phyloP scores from a whole-genome alignment of 2,888 invertebrate genomes.

The Conistra vaccinii region DNA sequence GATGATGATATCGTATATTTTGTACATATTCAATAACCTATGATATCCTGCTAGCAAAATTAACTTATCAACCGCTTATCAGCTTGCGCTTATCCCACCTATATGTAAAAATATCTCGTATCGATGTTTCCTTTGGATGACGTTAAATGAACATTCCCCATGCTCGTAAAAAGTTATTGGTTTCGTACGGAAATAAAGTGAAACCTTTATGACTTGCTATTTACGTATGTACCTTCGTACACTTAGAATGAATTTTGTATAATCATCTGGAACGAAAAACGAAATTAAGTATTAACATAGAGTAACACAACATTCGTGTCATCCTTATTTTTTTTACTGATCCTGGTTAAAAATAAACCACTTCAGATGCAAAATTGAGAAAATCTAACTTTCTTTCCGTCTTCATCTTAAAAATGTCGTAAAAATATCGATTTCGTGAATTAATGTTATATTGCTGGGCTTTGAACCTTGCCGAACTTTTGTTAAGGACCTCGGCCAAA shows the following conservation, averaged over 20 bases:
- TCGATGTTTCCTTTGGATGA: slow-evolving; percentile 11
- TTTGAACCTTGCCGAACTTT: slow-evolving; percentile 5
- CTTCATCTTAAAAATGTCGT: neutral
- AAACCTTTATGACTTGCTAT: slow-evolving; percentile 29
- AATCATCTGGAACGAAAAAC: neutral
- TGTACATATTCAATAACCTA: too few relatives aligned
- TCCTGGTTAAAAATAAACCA: neutral
- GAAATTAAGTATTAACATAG: neutral
- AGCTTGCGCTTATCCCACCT: neutral
- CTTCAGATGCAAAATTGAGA: neutral
- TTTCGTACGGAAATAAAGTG: slow-evolving; percentile 26
- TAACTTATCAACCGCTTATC: neutral
- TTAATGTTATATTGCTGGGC: neutral
- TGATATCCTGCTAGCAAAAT: neutral
- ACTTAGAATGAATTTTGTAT: neutral
- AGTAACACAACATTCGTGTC: neutral
- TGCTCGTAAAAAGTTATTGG: slow-evolving; percentile 48
- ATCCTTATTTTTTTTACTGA: neutral
- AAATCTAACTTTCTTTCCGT: neutral
- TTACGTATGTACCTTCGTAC: neutral
- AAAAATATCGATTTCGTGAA: neutral
- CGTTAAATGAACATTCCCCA: slow-evolving; percentile 17
- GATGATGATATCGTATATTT: neutral
- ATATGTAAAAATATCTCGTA: neutral
- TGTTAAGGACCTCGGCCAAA: neutral